Percentiles rank a stretch among this genome's conserved stretches.
Evolutionary conservation across 2,888 invertebrate genomes (phyloP).

Genomic region (Cerceris rybyensis): DNA sequence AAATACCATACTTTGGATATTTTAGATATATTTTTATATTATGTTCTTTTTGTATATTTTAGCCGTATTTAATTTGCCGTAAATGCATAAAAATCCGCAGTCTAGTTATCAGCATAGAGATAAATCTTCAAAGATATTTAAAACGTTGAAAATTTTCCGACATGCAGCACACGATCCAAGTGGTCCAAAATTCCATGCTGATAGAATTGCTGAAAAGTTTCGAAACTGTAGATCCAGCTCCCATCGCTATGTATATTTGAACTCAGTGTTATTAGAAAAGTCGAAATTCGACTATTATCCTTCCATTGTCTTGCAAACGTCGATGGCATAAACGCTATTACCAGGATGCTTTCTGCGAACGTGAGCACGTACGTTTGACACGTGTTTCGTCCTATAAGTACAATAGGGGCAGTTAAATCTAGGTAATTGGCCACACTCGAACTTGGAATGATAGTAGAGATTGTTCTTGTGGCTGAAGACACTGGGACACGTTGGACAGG

Average conservation of each 20-base stretch:
- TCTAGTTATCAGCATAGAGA: no score
- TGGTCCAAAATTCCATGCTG: background rate
- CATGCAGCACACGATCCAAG: no score
- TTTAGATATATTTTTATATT: no score
- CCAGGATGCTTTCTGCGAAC: conserved; percentile 74
- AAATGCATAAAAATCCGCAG: no score
- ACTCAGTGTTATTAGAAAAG: no score
- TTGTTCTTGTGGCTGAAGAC: conserved; percentile 74
- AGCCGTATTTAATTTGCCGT: no score
- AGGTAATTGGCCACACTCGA: conserved; percentile 78
- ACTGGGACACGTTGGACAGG: conserved; percentile 72
- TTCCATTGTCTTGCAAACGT: conserved; percentile 63
- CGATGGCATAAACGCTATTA: conserved; percentile 59
- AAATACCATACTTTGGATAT: no score
- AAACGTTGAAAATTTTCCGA: no score
- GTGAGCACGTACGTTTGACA: conserved; percentile 76
- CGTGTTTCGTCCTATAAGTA: conserved; percentile 74
- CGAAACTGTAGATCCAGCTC: background rate
- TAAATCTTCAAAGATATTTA: no score
- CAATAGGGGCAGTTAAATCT: conserved; percentile 80
- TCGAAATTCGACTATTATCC: background rate
- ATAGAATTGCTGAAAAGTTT: background rate
- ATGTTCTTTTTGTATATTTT: no score
- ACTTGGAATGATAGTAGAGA: conserved; percentile 74
- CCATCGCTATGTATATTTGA: background rate